phyloP scores from a whole-genome alignment of 1,140 invertebrate species.

The Scaptomyza montana region DNA sequence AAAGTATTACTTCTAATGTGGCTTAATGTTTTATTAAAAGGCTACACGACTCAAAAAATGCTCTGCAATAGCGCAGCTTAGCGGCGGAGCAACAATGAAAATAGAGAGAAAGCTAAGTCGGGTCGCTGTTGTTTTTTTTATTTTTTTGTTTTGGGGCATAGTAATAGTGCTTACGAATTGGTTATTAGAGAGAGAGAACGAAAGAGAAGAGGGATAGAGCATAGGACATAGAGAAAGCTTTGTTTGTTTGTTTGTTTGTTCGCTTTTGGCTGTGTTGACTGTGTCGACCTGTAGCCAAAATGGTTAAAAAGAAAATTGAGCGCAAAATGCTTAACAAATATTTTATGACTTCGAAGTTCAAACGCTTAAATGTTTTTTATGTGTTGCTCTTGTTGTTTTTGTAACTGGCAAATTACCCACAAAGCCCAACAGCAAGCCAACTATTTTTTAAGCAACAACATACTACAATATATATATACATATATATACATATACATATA shows the following conservation, averaged over 20 bases:
- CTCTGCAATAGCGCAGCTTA: conserved; percentile 13
- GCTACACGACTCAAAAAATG: conserved; percentile 28
- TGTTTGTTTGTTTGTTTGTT: conserved; percentile 58
- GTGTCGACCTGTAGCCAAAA: conserved; percentile 73
- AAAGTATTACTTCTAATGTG: conserved; percentile 64
- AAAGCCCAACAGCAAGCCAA: conserved; percentile 48
- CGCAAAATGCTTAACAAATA: conserved; percentile 81
- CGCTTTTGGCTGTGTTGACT: conserved; percentile 51
- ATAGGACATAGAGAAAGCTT: conserved; percentile 17
- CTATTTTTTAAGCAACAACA: conserved; percentile 49
- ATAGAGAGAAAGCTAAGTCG: neutral
- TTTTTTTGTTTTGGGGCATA: conserved; percentile 28
- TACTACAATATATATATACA: conserved; percentile 14
- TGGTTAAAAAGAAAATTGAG: conserved; percentile 75
- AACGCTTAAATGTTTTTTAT: conserved; percentile 69
- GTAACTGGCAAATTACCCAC: conserved; percentile 75
- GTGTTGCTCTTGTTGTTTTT: conserved; percentile 43
- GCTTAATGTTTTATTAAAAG: conserved; percentile 61
- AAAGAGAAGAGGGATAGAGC: conserved; percentile 1
- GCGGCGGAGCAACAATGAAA: neutral
- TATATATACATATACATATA: conserved; percentile 18
- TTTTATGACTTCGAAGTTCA: conserved; percentile 78
- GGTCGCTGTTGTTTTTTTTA: conserved; percentile 32
- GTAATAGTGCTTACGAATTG: conserved; percentile 78
- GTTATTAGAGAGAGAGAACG: conserved; percentile 43